Conservation (phyloP, 2,888 invertebrate species). For the Micoletzkya japonica region DNA sequence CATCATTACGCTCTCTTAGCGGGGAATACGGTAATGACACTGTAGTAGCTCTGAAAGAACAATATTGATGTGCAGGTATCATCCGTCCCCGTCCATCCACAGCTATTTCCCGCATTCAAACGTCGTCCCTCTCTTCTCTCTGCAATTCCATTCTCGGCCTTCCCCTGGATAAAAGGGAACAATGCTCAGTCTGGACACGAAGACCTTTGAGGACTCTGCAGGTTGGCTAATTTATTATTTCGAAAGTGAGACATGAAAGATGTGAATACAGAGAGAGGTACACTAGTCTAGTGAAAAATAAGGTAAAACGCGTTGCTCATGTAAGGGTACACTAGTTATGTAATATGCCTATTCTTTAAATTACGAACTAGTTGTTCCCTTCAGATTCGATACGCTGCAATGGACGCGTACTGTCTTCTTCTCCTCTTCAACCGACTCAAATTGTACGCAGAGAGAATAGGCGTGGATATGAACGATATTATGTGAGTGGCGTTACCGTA, state of each 20-base stretch:
- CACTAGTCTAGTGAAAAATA: background rate
- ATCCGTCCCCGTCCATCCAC: constrained; percentile 18
- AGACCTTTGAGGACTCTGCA: constrained; percentile 52
- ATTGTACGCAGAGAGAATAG: constrained; percentile 30
- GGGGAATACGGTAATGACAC: too few species aligned
- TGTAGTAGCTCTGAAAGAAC: too few species aligned
- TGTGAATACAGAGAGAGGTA: background rate
- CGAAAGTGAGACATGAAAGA: background rate
- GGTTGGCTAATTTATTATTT: constrained; percentile 33
- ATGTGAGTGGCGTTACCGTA: constrained; percentile 26
- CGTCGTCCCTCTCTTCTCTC: constrained; percentile 14
- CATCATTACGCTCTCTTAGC: too few species aligned
- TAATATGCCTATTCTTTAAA: background rate
- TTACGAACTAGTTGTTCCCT: constrained; percentile 5
- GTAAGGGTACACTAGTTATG: background rate
- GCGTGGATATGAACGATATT: constrained; percentile 31
- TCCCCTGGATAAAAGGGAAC: constrained; percentile 56
- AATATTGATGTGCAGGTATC: too few species aligned
- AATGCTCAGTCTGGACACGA: constrained; percentile 59
- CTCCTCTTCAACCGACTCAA: constrained; percentile 35
- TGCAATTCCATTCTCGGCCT: constrained; percentile 35
- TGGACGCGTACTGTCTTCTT: constrained; percentile 52
- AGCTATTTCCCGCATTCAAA: constrained; percentile 11
- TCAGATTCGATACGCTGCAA: constrained; percentile 55
- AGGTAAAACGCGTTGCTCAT: background rate